Conservation (phyloP, 1,140 invertebrate genomes). For the Drosophila bocki region DNA sequence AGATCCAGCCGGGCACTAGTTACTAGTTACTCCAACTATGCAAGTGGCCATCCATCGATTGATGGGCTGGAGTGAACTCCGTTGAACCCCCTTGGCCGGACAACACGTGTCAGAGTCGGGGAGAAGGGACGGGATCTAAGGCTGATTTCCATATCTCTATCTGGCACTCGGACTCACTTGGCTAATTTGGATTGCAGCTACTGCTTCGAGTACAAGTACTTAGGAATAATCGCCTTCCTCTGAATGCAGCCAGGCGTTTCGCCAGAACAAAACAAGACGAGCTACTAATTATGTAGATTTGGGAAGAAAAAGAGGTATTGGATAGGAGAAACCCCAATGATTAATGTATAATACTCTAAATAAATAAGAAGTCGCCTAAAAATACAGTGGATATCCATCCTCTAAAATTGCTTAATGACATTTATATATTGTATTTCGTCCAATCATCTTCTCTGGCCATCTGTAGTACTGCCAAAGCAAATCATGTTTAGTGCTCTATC, state of each 20-base stretch:
- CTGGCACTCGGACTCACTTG: conserved; percentile 47
- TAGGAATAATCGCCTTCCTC: conserved; percentile 30
- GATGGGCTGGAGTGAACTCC: conserved; percentile 64
- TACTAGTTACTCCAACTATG: conserved; percentile 49
- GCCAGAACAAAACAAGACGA: conserved; percentile 13
- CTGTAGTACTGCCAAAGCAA: conserved; percentile 7
- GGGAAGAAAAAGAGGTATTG: background rate
- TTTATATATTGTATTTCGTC: background rate
- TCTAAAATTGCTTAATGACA: background rate
- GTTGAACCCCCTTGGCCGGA: conserved; percentile 49
- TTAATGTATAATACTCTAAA: background rate
- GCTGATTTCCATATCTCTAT: conserved; percentile 72
- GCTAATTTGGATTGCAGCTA: conserved; percentile 31
- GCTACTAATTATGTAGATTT: conserved; percentile 39
- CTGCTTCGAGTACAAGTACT: conserved; percentile 11
- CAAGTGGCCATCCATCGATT: conserved; percentile 62
- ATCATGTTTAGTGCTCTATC: conserved; percentile 18
- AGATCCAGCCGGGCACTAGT: conserved; percentile 8
- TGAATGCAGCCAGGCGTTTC: conserved; percentile 57
- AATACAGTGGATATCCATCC: background rate
- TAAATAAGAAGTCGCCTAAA: background rate
- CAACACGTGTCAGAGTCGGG: conserved; percentile 66
- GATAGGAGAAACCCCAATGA: background rate
- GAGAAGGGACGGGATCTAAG: conserved; percentile 28
- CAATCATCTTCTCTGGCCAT: conserved; percentile 21